phyloP scores from a whole-genome alignment of 2,797 vertebrate genomes.

The Rhynchonycteris naso region DNA sequence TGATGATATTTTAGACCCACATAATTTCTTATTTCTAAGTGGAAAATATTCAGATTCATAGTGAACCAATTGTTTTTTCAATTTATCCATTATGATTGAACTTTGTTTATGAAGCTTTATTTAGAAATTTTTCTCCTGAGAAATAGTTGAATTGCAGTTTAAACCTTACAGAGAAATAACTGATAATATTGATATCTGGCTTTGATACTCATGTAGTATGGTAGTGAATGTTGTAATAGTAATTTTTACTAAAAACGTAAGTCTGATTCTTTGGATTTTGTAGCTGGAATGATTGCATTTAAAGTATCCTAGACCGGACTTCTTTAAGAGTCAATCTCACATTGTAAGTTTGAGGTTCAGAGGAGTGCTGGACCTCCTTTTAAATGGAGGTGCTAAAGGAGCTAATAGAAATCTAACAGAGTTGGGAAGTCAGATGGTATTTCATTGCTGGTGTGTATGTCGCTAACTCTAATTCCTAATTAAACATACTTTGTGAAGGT shows the following conservation, averaged over 20 bases:
- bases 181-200: slow-evolving; percentile 9
- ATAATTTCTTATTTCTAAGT: slow-evolving; percentile 10
- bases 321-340: background rate
- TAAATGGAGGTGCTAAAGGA: background rate
- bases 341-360: background rate
- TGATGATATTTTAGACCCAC: background rate
- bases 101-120: background rate
- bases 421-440: background rate
- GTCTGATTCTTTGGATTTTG: slow-evolving; percentile 37
- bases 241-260: slow-evolving; percentile 58
- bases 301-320: background rate
- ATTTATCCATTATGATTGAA: background rate
- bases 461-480: slow-evolving; percentile 5
- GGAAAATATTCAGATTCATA: slow-evolving; percentile 10
- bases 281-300: slow-evolving; percentile 2
- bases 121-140: slow-evolving; percentile 2
- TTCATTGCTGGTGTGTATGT: background rate
- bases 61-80: slow-evolving; percentile 20
- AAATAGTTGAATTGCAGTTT: slow-evolving; percentile 34
- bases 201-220: slow-evolving; percentile 38
- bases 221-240: slow-evolving; percentile 54
- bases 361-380: background rate
- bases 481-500: background rate
- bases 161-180: slow-evolving; percentile 8
- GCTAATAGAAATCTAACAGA: background rate